Conservation (phyloP, 2,888 invertebrate genomes). For the Galerucella pusilla region DNA sequence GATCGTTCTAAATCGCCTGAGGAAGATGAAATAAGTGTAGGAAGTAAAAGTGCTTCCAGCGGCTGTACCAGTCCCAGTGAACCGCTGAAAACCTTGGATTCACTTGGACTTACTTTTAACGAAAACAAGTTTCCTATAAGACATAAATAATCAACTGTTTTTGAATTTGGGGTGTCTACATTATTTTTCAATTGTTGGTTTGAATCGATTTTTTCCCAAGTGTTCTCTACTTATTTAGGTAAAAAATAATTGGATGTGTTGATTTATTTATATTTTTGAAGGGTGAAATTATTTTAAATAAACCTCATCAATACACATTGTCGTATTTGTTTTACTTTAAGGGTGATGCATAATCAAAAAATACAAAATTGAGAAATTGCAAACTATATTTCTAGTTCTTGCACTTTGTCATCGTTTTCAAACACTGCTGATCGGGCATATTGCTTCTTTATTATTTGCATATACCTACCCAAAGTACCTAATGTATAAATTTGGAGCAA, state of each 20-base stretch:
- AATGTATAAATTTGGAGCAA: too few relatives aligned
- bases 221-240: slow-evolving; percentile 7
- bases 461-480: too few relatives aligned
- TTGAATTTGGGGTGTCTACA: slow-evolving; percentile 2
- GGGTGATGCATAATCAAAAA: neutral
- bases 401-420: too few relatives aligned
- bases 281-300: neutral
- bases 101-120: slow-evolving; percentile 69
- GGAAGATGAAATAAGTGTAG: slow-evolving; percentile 20
- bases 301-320: neutral
- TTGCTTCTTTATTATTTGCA: too few relatives aligned
- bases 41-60: slow-evolving; percentile 46
- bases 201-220: neutral
- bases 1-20: neutral
- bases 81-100: slow-evolving; percentile 60
- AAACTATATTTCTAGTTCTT: too few relatives aligned
- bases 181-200: slow-evolving; percentile 13
- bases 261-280: slow-evolving; percentile 7
- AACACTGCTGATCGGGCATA: too few relatives aligned
- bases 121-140: slow-evolving; percentile 72
- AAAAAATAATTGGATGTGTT: slow-evolving; percentile 6
- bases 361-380: neutral
- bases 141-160: slow-evolving; percentile 32
- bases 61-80: slow-evolving; percentile 51
- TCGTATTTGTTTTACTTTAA: neutral